A percentile compares a stretch with the other conserved stretches of the same genome.
Evolutionary conservation across 2,888 invertebrate genomes (phyloP).

Genomic region (Phoenoteleia sp.): DNA sequence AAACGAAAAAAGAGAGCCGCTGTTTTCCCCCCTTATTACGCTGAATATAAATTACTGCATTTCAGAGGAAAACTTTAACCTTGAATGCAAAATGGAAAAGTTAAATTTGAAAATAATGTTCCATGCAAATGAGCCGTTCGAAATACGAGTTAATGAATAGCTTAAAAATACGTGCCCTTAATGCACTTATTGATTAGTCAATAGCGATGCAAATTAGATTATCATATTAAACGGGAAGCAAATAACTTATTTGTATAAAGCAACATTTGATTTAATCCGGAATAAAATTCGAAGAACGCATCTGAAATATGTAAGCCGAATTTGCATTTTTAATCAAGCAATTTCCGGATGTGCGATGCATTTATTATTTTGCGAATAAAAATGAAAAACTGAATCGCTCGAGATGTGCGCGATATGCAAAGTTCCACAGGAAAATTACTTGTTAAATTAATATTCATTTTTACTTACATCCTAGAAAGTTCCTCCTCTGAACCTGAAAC

Average conservation of each 20-base stretch:
- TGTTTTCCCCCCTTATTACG: constrained; percentile 52
- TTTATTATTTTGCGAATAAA: constrained; percentile 29
- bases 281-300: background rate
- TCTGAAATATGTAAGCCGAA: constrained; percentile 2
- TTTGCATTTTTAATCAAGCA: constrained; percentile 58
- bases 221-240: constrained; percentile 24
- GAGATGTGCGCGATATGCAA: background rate
- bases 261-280: constrained; percentile 23
- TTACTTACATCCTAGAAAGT: constrained; percentile 15
- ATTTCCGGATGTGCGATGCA: constrained; percentile 18
- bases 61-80: constrained; percentile 56
- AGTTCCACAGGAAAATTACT: constrained; percentile 12
- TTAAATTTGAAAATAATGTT: constrained; percentile 64
- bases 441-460: constrained; percentile 34
- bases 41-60: constrained; percentile 67
- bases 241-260: constrained; percentile 51
- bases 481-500: constrained; percentile 19
- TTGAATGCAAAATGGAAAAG: constrained; percentile 62
- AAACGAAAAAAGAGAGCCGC: constrained; percentile 31
- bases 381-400: background rate
- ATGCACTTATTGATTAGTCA: constrained; percentile 52
- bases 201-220: constrained; percentile 56
- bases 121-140: constrained; percentile 55
- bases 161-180: constrained; percentile 53
- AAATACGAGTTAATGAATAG: constrained; percentile 51